phyloP scores from a whole-genome alignment of 2,113 vertebrate species.

The Pelobates fuscus region DNA sequence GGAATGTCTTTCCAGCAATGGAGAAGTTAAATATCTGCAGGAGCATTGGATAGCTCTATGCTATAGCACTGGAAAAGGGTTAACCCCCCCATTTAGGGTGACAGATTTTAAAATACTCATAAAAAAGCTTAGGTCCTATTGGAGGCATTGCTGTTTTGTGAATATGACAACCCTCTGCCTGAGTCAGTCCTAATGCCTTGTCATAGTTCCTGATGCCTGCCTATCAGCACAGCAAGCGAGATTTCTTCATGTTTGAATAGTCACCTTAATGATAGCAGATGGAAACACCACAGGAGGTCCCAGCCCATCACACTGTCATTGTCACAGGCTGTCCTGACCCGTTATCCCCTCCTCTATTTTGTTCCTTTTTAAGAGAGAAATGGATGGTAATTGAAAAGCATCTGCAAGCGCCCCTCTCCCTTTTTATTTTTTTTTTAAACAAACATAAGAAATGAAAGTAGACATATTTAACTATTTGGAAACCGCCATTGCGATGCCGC shows the following conservation, averaged over 20 bases:
- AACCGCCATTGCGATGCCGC: neutral
- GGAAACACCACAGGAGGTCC: conserved; percentile 80
- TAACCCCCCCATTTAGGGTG: conserved; percentile 21
- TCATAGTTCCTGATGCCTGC: conserved; percentile 84
- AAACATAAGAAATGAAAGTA: conserved; percentile 40
- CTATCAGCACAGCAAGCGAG: conserved; percentile 85
- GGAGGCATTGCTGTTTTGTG: conserved; percentile 66
- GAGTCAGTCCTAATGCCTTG: conserved; percentile 80
- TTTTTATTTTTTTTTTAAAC: conserved; percentile 38
- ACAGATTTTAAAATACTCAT: conserved; percentile 60
- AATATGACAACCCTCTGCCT: conserved; percentile 68
- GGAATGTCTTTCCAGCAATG: neutral
- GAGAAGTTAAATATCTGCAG: neutral
- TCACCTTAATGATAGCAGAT: conserved; percentile 94
- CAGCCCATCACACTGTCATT: conserved; percentile 85
- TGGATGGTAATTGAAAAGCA: conserved; percentile 87
- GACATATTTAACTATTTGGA: conserved; percentile 12
- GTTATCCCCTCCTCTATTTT: conserved; percentile 76
- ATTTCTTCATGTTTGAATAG: conserved; percentile 92
- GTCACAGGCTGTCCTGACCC: conserved; percentile 81
- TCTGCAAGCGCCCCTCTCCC: conserved; percentile 66
- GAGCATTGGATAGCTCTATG: neutral
- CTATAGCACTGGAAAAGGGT: neutral
- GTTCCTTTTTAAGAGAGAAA: conserved; percentile 82
- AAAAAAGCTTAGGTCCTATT: conserved; percentile 63